Evolutionary conservation across 2,797 vertebrate genomes (phyloP), one percentile per base, ranked within the genome.

Genomic region (Neostethus bicornis): DNA sequence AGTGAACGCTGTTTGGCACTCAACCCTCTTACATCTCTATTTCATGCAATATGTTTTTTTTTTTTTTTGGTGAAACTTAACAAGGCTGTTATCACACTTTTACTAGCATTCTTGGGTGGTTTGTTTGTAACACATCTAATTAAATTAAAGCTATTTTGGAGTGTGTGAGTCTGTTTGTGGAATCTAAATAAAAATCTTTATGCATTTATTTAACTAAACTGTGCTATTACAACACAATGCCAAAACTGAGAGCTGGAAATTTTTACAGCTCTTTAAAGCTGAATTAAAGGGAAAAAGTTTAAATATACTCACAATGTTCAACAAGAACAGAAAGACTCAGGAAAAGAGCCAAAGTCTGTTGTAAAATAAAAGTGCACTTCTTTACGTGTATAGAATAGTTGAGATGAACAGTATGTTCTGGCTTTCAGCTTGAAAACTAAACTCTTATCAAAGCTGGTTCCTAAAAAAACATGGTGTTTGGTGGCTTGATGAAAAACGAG

Each of bases 51-150:
- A 11, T 49, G 20, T 39, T 46, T 11, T 23, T 45, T 59, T 45
- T 26, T 54, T 28, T 51, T 38, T 45, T n/a, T n/a, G n/a, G 23
- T 28, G 19, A 46, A 55, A 51, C 46, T 49, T 12, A 19, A 21
- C 14, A 31, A 16, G 37, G 9, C 37, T 4, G 37, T 39, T 39
- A 17, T 17, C 16, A 39, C 37, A 39, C 9, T 39, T 19, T 39
- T 39, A 39, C 19, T 11, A 19, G 20, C 17, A 39, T 39, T 39
- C 9, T 39, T 19, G 7, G 9, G 37, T 39, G 9, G 17, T 39
- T 39, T 39, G 37, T 38, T 17, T 35, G 14, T 35, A n/a, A 16
- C 16, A 16, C 37, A 34, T 16, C 7, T 37, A 9, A 37, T 6
- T 37, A 16, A 16, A 37, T 37, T 7, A 37, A 37, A 37, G 14